Base-by-base conservation (phyloP, 2,113 vertebrate genomes). In the Psophia crepitans region DNA sequence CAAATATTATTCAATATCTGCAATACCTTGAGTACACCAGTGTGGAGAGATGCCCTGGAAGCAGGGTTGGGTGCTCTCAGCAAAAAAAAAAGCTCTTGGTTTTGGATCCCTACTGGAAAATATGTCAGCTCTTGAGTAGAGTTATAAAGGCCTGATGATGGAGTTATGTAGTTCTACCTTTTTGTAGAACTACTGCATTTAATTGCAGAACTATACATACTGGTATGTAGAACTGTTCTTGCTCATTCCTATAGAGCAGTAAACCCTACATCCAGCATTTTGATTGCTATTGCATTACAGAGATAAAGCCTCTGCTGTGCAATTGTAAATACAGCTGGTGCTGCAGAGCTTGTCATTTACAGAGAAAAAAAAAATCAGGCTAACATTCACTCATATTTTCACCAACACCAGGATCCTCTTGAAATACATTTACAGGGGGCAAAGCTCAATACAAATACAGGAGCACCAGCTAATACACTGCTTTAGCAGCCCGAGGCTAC, bases 271-370 rank as follows among this genome's bases (percentile, higher is more conserved):
- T 30, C 53, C 46, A 91, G 66, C 73, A 81, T 53, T 90, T 81
- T 89, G 54, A 86, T 73, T 80, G 60, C 77, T 79, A 30, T 74
- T 94, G 71, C 93, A 49, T 63, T 84, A 68, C 46, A 76, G 51
- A 94, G 43, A 78, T 70, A 89, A 92, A 96, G 73, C 37, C 65
- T 85, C 74, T 90, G 46, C 66, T 66, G 70, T 83, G 86, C 74
- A 76, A 66, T 32, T 78, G 49, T 91, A 89, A 94, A 87, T 94
- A 91, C 66, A 92, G 75, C 93, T 95, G 76, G 70, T 91, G 41
- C 75, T 83, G 53, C 71, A 77, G 44, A 46, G 44, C 54, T 74
- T 95, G 53, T 69, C 46, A 64, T 33, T 81, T 91, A 43, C 23
- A 68, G 79, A 81, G 53, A 41, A 44, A 71, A 80, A 69, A 84